phyloP scores from a whole-genome alignment of 2,113 vertebrate genomes.

The Hydropotes inermis region DNA sequence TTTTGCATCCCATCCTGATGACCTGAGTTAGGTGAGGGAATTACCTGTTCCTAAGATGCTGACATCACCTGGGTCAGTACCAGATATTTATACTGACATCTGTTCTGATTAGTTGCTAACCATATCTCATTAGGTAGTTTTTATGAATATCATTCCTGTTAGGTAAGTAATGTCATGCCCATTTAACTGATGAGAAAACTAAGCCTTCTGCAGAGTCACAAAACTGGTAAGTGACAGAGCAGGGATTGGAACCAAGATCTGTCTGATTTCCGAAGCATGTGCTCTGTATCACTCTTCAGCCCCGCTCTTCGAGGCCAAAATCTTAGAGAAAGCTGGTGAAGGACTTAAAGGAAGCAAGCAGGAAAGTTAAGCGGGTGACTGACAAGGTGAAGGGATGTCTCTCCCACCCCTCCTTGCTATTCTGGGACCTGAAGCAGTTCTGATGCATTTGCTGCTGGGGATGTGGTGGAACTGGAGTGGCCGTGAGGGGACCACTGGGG shows the following conservation, averaged over 20 bases:
- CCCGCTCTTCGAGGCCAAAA: not conserved
- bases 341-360: too few species aligned
- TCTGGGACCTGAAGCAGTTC: not conserved
- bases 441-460: not conserved
- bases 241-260: not conserved
- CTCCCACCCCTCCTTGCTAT: not conserved
- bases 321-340: not conserved
- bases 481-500: not conserved
- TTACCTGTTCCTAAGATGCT: not conserved
- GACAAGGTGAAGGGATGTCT: not conserved
- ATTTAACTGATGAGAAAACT: slow-evolving; percentile 5
- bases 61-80: not conserved
- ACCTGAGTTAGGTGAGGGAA: not conserved
- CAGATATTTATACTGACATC: not conserved
- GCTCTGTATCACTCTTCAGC: not conserved
- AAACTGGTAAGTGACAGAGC: not conserved
- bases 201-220: not conserved
- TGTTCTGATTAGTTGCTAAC: not conserved
- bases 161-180: not conserved
- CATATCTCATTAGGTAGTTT: not conserved
- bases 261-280: not conserved
- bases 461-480: not conserved
- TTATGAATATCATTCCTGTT: not conserved
- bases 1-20: not conserved
- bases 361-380: not conserved